Evolutionary conservation across 2,113 vertebrate genomes (phyloP).

Genomic region (Pelecanus crispus): DNA sequence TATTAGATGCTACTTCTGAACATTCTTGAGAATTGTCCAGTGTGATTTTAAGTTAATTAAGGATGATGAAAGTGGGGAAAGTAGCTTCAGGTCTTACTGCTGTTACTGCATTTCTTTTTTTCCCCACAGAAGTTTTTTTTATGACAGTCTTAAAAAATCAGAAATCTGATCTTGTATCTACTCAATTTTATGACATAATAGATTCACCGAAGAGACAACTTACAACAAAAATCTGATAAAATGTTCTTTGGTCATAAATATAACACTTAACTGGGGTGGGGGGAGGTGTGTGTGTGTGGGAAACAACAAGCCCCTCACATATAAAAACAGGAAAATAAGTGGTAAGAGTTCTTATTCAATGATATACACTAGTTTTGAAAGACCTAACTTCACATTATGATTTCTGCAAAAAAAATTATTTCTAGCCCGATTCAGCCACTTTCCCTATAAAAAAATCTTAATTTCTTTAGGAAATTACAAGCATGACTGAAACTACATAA

Average conservation of each 20-base stretch:
- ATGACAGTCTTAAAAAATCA: background rate
- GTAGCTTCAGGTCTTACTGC: background rate
- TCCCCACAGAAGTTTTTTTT: background rate
- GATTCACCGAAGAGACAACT: background rate
- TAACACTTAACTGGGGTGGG: background rate
- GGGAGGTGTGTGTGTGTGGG: too few relatives aligned
- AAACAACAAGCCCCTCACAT: background rate
- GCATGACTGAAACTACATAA: background rate
- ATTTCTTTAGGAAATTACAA: background rate
- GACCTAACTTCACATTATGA: background rate
- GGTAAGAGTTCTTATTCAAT: background rate
- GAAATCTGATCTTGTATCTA: constrained; percentile 12
- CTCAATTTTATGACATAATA: background rate
- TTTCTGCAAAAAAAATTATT: background rate
- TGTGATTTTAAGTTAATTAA: constrained; percentile 25
- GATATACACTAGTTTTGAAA: background rate
- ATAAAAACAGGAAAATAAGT: background rate
- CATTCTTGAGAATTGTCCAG: background rate
- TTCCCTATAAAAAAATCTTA: background rate
- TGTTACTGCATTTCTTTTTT: background rate
- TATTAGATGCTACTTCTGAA: constrained; percentile 13
- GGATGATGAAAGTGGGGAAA: background rate
- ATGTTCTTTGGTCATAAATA: background rate
- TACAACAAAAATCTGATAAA: background rate
- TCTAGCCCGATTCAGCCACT: background rate